Evolutionary conservation across 2,113 vertebrate genomes (phyloP), one percentile per base, ranked within the genome.

Genomic region (Piprites chloris): DNA sequence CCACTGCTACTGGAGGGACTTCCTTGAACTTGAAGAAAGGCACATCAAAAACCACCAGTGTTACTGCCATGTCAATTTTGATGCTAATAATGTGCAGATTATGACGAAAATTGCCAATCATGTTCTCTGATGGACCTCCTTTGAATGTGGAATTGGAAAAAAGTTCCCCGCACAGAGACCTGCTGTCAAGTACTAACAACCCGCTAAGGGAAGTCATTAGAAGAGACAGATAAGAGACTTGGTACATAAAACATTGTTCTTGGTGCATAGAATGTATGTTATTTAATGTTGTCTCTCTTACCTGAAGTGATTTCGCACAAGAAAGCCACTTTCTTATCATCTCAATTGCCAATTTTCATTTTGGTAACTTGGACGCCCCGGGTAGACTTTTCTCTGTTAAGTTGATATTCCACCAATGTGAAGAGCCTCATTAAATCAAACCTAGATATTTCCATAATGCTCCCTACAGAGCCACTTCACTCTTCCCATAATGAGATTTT

Each of bases 91-190:
- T 98, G 99, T 99, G 99, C 98, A 99, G 98, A 99, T 99, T 99
- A 99, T 99, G 99, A 99, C 99, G 99, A 99, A 99, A 99, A 99
- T 99, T 99, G 99, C 99, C 99, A 99, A 99, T 99, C 99, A 99
- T 99, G 99, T 98, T 99, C 99, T 99, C 98, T 99, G 99, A 99
- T 99, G 99, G 99, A 99, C 98, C 98, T 99, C 98, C 98, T 99
- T 99, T 99, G 99, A 99, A 99, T 99, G 98, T 98, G 98, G 97
- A 99, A 98, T 99, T 99, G 98, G 98, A 98, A 98, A 98, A 99
- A 99, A 99, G 98, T 99, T 99, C 98, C 98, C 99, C 98, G 99
- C 99, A 98, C 98, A 98, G 99, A 99, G 99, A 99, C 99, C 98
- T 98, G 98, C 99, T 99, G 99, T 99, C 99, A 99, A 98, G 98